Conservation (phyloP, 2,888 invertebrate genomes). For the Hirtodrosophila histrioides region DNA sequence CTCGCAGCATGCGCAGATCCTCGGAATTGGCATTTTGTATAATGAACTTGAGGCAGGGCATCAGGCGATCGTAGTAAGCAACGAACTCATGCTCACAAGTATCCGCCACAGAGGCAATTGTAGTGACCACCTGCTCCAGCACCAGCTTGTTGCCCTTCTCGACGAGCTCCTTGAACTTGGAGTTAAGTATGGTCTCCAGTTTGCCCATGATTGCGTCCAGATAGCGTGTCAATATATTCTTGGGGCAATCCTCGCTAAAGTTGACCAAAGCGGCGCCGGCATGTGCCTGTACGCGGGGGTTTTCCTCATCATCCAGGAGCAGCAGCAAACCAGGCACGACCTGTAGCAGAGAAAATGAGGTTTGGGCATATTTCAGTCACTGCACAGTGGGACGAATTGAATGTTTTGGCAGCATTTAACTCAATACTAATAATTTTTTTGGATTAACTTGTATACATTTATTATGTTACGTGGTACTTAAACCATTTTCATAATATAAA, state of each 20-base stretch:
- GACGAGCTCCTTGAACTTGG: conserved; percentile 97
- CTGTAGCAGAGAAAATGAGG: conserved; percentile 25
- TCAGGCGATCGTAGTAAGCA: conserved; percentile 95
- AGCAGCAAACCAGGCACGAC: conserved; percentile 96
- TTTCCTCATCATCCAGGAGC: conserved; percentile 94
- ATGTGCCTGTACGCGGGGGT: conserved; percentile 94
- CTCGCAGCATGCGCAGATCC: conserved; percentile 95
- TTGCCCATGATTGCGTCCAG: conserved; percentile 96
- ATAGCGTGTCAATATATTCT: conserved; percentile 95
- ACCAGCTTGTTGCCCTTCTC: conserved; percentile 98
- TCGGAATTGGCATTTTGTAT: conserved; percentile 96
- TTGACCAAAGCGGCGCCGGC: conserved; percentile 98
- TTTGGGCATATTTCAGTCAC: too few species aligned
- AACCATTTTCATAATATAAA: too few species aligned
- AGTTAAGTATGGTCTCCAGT: conserved; percentile 93
- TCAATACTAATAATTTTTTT: too few species aligned
- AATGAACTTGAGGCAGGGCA: conserved; percentile 98
- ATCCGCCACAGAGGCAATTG: conserved; percentile 99
- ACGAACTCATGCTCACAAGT: conserved; percentile 98
- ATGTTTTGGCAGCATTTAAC: too few species aligned
- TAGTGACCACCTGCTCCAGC: conserved; percentile 97
- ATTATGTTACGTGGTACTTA: too few species aligned
- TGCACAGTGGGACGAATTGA: not conserved
- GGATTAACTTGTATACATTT: too few species aligned
- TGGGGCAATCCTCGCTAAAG: conserved; percentile 99